These are phyloP conservation scores for Atopsyche davidsoni DNA, from an alignment of 1,140 invertebrate species.

Conservation along the genomic window DNA sequence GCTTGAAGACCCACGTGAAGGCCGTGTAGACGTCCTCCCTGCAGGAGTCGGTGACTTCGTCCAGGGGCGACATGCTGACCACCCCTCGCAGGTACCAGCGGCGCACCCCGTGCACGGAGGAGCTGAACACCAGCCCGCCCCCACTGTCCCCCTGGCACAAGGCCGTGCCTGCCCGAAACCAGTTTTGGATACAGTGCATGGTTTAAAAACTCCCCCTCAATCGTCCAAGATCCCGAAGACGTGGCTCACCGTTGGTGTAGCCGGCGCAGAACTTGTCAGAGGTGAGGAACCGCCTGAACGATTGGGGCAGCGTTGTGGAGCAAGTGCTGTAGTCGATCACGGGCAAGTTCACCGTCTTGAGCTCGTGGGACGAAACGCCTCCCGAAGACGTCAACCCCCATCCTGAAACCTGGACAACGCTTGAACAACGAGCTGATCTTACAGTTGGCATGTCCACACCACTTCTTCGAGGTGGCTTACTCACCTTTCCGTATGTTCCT, in stretches of 20 bases:
- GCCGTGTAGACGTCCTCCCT: conserved; percentile 4
- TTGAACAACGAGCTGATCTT: too few relatives aligned
- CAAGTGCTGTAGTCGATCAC: conserved; percentile 4
- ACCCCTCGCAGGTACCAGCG: conserved; percentile 16
- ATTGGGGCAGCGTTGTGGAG: background rate
- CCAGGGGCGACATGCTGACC: conserved; percentile 8
- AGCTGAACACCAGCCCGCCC: conserved; percentile 11
- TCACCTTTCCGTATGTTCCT: conserved; percentile 6
- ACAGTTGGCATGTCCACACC: too few relatives aligned
- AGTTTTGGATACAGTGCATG: background rate
- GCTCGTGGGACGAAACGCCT: background rate
- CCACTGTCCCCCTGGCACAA: conserved; percentile 20
- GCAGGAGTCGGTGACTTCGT: conserved; percentile 5
- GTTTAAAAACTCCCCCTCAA: background rate
- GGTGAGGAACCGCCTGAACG: conserved; percentile 2
- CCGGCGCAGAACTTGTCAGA: conserved; percentile 15
- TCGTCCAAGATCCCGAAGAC: background rate
- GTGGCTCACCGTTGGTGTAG: conserved; percentile 7
- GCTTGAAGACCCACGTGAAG: conserved; percentile 12
- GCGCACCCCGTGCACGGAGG: background rate
- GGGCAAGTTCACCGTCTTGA: conserved; percentile 2
- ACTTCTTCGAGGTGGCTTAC: background rate
- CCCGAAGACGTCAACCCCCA: conserved; percentile 10
- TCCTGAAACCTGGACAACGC: conserved; percentile 8
- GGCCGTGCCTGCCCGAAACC: conserved; percentile 5